Conservation (phyloP, 2,113 vertebrate species). For the Acanthisitta chloris region DNA sequence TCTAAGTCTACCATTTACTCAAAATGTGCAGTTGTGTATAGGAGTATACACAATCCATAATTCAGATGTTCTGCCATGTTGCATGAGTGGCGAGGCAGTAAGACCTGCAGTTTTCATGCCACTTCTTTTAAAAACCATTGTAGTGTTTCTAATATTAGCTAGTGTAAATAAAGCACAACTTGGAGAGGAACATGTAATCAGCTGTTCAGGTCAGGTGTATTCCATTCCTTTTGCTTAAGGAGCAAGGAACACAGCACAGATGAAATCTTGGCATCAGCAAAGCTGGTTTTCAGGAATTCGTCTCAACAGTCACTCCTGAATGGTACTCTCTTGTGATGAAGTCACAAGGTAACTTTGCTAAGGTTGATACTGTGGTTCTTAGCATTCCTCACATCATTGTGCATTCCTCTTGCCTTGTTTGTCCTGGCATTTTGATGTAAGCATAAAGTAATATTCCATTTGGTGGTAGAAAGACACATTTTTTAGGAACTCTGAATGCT, state of each 20-base stretch:
- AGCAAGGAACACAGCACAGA: rapidly evolving
- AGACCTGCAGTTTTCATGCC: neutral
- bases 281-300: neutral
- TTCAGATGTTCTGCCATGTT: neutral
- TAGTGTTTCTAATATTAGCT: neutral
- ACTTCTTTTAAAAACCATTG: neutral
- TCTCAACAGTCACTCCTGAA: neutral
- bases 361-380: neutral
- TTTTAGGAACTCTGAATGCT: neutral
- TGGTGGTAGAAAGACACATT: neutral
- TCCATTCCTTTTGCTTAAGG: neutral
- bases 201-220: rapidly evolving
- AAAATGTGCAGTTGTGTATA: neutral
- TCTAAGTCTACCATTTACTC: neutral
- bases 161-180: neutral
- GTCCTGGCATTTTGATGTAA: neutral
- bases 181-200: neutral
- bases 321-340: neutral
- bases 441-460: neutral
- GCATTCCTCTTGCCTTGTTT: neutral
- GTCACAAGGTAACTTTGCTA: rapidly evolving
- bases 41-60: rapidly evolving
- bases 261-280: neutral
- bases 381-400: neutral
- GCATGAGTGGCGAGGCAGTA: neutral